phyloP scores from a whole-genome alignment of 1,140 invertebrate genomes.

The Muscidifurax raptorellus region DNA sequence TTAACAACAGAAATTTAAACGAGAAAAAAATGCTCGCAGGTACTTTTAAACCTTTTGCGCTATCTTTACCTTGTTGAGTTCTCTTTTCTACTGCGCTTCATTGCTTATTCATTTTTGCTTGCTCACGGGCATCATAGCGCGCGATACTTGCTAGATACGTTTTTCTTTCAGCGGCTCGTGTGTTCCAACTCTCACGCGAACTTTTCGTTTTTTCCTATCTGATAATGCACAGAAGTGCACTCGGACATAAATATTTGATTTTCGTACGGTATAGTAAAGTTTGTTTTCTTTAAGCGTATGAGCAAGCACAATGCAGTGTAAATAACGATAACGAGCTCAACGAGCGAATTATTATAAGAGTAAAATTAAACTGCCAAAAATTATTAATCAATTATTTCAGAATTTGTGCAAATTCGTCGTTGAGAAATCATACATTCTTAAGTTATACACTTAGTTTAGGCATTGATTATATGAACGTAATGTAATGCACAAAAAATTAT shows the following conservation, averaged over 20 bases:
- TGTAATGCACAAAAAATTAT: neutral
- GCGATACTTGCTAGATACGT: slow-evolving; percentile 1
- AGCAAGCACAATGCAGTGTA: neutral
- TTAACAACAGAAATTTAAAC: slow-evolving; percentile 15
- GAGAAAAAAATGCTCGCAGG: slow-evolving; percentile 18
- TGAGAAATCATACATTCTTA: neutral
- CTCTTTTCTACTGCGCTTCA: neutral
- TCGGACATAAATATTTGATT: neutral
- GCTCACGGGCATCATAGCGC: slow-evolving; percentile 20
- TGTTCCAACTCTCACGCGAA: neutral
- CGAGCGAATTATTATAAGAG: neutral
- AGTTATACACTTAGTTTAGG: neutral
- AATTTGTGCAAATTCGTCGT: neutral
- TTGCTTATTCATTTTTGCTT: slow-evolving; percentile 41
- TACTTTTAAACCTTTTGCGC: slow-evolving; percentile 22
- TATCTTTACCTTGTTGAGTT: slow-evolving; percentile 23
- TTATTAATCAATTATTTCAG: neutral
- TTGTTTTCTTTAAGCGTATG: neutral
- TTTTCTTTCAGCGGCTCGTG: neutral
- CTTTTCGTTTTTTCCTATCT: slow-evolving; percentile 8
- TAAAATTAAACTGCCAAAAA: slow-evolving; percentile 3
- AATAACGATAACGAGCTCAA: neutral
- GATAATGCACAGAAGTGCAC: neutral
- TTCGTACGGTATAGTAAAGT: neutral
- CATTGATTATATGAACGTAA: neutral